phyloP scores from a whole-genome alignment of 1,140 invertebrate species.

The Cydia pomonella region DNA sequence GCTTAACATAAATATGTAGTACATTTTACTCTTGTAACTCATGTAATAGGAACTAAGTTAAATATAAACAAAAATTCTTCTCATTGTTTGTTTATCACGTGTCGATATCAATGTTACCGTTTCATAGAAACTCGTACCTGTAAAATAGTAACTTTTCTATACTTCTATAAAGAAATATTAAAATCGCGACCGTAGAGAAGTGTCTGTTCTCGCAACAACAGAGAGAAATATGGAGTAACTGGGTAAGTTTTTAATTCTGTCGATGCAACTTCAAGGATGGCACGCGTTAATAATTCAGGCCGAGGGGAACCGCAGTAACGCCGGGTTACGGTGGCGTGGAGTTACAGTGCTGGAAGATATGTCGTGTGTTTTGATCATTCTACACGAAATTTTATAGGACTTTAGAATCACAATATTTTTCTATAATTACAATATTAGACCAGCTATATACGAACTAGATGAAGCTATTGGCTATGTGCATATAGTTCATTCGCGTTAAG shows the following conservation, averaged over 20 bases:
- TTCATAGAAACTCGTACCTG: not conserved
- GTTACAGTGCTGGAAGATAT: not conserved
- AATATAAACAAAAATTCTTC: too few species aligned
- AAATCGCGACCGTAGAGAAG: not conserved
- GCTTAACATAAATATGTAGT: too few species aligned
- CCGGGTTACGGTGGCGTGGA: not conserved
- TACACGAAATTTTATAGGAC: not conserved
- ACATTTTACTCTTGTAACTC: too few species aligned
- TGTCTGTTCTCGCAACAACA: not conserved
- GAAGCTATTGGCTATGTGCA: too few species aligned
- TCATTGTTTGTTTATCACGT: too few species aligned
- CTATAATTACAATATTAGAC: too few species aligned
- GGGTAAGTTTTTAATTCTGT: slow-evolving; percentile 15
- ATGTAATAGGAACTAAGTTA: too few species aligned
- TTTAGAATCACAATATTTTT: not conserved
- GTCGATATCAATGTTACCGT: too few species aligned
- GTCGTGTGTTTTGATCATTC: not conserved
- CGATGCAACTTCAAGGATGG: slow-evolving; percentile 16
- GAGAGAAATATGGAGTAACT: slow-evolving; percentile 14
- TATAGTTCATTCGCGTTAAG: too few species aligned
- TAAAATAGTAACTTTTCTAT: not conserved
- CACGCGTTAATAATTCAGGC: not conserved
- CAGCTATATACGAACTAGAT: too few species aligned
- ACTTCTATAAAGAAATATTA: not conserved
- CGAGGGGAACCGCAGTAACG: slow-evolving; percentile 5